A percentile compares a stretch with the other conserved stretches of the same genome.
Evolutionary conservation across 2,113 vertebrate genomes (phyloP).

Genomic region (Crotalus viridis): DNA sequence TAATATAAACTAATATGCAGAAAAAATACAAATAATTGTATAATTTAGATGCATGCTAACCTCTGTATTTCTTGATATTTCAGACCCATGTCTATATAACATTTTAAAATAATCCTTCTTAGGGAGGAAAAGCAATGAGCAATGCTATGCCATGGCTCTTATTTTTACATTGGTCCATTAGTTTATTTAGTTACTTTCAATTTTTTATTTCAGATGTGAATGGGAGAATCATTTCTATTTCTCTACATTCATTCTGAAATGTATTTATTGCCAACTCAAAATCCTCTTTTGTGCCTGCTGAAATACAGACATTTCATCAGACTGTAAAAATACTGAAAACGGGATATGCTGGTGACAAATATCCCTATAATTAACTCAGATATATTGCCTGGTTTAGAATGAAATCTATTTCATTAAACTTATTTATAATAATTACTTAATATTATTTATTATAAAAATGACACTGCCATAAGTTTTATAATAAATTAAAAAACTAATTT

Average conservation of each 20-base stretch:
- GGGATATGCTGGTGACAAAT: not conserved
- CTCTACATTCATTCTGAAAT: not conserved
- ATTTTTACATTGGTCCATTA: no score
- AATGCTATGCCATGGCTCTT: no score
- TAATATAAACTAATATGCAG: no score
- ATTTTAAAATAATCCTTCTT: no score
- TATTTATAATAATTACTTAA: not conserved
- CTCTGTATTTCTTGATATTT: no score
- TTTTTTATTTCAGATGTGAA: not conserved
- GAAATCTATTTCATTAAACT: not conserved
- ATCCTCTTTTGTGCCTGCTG: not conserved
- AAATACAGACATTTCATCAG: not conserved
- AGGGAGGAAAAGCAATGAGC: no score
- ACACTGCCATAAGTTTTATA: not conserved
- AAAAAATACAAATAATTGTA: no score
- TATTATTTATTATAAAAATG: not conserved
- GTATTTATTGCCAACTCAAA: not conserved
- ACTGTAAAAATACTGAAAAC: not conserved
- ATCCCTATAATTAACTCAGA: no score
- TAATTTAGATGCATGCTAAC: no score
- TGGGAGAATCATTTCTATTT: not conserved
- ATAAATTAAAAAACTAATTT: not conserved
- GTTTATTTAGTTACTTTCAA: no score
- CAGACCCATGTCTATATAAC: no score
- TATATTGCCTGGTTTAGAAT: not conserved